Percentiles rank a stretch among this genome's conserved stretches.
phyloP scores from a whole-genome alignment of 2,888 invertebrate genomes.

The Coleophora deauratella region DNA sequence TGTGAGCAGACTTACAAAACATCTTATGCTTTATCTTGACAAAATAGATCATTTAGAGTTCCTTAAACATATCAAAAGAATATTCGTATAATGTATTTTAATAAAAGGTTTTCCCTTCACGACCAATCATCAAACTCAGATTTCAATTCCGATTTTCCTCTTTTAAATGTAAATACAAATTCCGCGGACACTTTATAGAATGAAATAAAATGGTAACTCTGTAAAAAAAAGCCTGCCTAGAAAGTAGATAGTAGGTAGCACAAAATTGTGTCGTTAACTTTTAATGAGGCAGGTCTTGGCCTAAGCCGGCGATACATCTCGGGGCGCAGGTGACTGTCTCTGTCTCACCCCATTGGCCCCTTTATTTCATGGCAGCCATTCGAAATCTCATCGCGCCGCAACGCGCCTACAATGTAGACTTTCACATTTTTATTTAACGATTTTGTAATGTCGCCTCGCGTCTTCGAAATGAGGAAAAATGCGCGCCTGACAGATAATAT shows the following conservation, averaged over 20 bases:
- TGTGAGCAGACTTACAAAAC: no score
- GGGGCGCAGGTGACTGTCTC: constrained; percentile 37
- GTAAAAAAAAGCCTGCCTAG: constrained; percentile 36
- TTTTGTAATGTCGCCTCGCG: constrained; percentile 35
- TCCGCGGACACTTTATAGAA: constrained; percentile 30
- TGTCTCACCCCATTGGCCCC: constrained; percentile 26
- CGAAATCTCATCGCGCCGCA: constrained; percentile 36
- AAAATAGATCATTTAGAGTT: no score
- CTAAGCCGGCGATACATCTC: constrained; percentile 34
- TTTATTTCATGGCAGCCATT: constrained; percentile 45
- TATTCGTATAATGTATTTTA: neutral
- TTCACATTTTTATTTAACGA: constrained; percentile 47
- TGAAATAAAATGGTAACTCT: constrained; percentile 33
- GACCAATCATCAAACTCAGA: constrained; percentile 35
- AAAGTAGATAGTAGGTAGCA: constrained; percentile 24
- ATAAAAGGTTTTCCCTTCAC: constrained; percentile 22
- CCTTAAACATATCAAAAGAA: no score
- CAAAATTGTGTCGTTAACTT: constrained; percentile 31
- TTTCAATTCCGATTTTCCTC: constrained; percentile 43
- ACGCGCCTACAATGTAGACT: constrained; percentile 24
- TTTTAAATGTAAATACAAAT: constrained; percentile 45
- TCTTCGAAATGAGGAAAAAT: constrained; percentile 23
- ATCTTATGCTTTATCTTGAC: no score
- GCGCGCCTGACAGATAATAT: constrained; percentile 16
- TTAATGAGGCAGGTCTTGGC: constrained; percentile 35